phyloP scores from a whole-genome alignment of 1,140 invertebrate species.

The Archegozetes longisetosus region DNA sequence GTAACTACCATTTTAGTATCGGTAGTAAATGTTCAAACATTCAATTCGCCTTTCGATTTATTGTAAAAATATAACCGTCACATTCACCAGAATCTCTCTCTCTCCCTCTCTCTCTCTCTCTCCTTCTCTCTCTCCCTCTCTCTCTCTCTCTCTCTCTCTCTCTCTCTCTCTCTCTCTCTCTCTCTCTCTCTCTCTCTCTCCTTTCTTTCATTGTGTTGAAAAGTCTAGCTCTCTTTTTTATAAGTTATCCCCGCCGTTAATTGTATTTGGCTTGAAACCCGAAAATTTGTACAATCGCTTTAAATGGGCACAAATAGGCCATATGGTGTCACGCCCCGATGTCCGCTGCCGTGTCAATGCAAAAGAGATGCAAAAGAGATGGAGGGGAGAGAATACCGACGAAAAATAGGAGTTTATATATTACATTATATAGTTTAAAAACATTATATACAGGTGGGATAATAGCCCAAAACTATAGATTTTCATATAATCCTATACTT shows the following conservation, averaged over 20 bases:
- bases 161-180: not conserved
- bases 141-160: too few species aligned
- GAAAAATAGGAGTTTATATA: too few species aligned
- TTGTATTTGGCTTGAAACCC: not conserved
- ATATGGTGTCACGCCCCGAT: not conserved
- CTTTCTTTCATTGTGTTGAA: not conserved
- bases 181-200: not conserved
- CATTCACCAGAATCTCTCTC: too few species aligned
- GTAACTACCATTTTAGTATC: too few species aligned
- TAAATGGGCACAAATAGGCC: not conserved
- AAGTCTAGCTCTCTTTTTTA: not conserved
- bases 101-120: not conserved
- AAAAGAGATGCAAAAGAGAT: not conserved
- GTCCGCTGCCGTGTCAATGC: not conserved
- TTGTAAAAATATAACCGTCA: too few species aligned
- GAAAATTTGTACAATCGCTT: not conserved
- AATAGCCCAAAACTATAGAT: too few species aligned
- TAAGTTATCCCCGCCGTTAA: not conserved
- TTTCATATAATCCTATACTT: not conserved
- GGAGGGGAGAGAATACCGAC: too few species aligned
- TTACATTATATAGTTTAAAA: too few species aligned
- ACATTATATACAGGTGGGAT: too few species aligned
- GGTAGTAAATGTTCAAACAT: too few species aligned
- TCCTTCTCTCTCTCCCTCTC: too few species aligned
- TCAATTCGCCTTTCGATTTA: too few species aligned